phyloP scores from a whole-genome alignment of 2,888 invertebrate genomes.

The Melieria omissa region DNA sequence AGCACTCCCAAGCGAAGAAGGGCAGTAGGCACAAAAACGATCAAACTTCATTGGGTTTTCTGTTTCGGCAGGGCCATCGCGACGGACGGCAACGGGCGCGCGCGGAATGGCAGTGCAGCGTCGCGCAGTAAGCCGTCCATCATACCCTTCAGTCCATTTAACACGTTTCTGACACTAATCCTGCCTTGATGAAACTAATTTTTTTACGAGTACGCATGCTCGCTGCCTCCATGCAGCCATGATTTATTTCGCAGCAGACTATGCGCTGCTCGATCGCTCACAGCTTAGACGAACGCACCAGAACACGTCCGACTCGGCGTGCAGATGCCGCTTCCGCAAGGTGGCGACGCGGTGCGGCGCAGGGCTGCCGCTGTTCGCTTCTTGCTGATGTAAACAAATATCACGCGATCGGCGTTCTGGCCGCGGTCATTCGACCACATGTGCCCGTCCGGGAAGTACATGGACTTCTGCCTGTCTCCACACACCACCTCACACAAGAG shows the following conservation, averaged over 20 bases:
- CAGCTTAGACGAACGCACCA: too few species aligned
- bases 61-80: conserved; percentile 2
- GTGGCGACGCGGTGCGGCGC: not conserved
- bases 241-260: conserved; percentile 57
- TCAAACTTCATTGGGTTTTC: conserved; percentile 37
- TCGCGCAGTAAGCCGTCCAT: conserved; percentile 58
- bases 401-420: not conserved
- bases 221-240: conserved; percentile 51
- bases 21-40: conserved; percentile 15
- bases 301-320: too few species aligned
- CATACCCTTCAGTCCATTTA: conserved; percentile 67
- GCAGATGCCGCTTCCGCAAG: too few species aligned
- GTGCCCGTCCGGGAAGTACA: not conserved
- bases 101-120: conserved; percentile 20
- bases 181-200: conserved; percentile 67
- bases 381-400: conserved; percentile 14
- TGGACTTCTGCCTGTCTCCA: not conserved
- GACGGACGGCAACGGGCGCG: not conserved
- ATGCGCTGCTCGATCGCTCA: conserved; percentile 16
- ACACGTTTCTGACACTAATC: conserved; percentile 68
- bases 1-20: not conserved
- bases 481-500: not conserved
- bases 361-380: not conserved
- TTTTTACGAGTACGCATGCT: conserved; percentile 56
- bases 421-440: too few species aligned